phyloP scores from a whole-genome alignment of 23 tunicate genomes.

The Clavelina lepadiformis region DNA sequence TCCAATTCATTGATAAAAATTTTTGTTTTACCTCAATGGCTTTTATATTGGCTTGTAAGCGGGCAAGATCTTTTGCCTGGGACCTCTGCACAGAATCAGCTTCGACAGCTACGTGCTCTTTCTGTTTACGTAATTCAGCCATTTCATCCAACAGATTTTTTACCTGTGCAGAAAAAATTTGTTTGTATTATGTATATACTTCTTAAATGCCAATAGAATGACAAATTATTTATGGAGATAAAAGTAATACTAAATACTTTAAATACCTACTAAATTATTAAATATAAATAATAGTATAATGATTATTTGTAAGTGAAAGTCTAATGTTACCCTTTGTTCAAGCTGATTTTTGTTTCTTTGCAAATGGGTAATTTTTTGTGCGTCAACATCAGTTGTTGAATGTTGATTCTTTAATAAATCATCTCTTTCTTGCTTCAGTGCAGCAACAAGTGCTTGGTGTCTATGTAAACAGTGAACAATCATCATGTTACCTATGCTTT shows the following conservation, averaged over 20 bases:
- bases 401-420: slow-evolving; percentile 44
- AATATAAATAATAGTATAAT: too few species aligned
- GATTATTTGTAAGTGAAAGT: too few species aligned
- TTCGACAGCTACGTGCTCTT: slow-evolving; percentile 46
- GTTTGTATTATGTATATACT: too few species aligned
- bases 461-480: too few species aligned
- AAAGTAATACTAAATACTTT: too few species aligned
- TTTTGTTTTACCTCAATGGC: slow-evolving; percentile 25
- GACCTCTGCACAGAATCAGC: slow-evolving; percentile 68
- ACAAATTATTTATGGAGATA: too few species aligned
- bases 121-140: slow-evolving; percentile 61
- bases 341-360: slow-evolving; percentile 77
- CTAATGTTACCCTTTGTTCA: slow-evolving; percentile 78
- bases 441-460: slow-evolving; percentile 69
- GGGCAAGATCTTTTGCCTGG: slow-evolving; percentile 61
- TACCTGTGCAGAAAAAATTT: slow-evolving; percentile 41
- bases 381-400: slow-evolving; percentile 42
- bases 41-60: slow-evolving; percentile 26
- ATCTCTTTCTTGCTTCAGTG: slow-evolving; percentile 76
- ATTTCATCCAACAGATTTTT: slow-evolving; percentile 80
- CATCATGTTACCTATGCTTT: too few species aligned
- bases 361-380: slow-evolving; percentile 38
- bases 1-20: background rate
- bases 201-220: too few species aligned
- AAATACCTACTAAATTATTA: too few species aligned